Evolutionary conservation across 2,113 vertebrate genomes (phyloP), one percentile per base, ranked within the genome.

Genomic region (Hydropotes inermis): DNA sequence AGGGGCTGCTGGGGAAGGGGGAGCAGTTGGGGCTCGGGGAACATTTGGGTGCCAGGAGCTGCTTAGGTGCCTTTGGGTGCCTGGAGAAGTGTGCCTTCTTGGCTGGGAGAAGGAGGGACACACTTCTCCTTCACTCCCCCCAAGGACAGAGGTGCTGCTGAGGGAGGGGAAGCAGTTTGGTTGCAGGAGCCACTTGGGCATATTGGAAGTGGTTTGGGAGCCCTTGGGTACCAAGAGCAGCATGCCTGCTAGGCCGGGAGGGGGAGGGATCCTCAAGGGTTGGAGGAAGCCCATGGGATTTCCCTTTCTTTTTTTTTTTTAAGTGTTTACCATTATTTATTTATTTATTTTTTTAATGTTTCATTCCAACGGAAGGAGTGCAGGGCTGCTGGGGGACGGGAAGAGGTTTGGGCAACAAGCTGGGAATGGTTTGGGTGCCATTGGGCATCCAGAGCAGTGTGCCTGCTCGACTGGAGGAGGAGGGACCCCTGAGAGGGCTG

Each of bases 181-280:
- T 1, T 23, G 11, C 36, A 74, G 67, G 11, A 23, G 67, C 67
- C 36, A 39, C 39, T 74, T 39, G 11, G 67, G 36, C 36, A 74
- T 21, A 74, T 36, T 74, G 11, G 67, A 21, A 23, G 36, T 1
- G 0, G 36, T 74, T 74, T 74, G 67, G 10, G 67, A 12, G 36
- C 5, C 36, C 36, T 39, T 74, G 67, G 10, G 21, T 74, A 9
- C 36, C 67, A 74, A 36, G 36, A 74, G 21, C 21, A 74, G 36
- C 67, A 15, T 25, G 10, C 36, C 21, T 74, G 67, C 36, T 74
- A 0, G 10, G 67, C 36, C 4, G 0, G 67, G 21, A 39, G 0
- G 2, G 11, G 36, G 70, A 43, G 21, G 36, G 11, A 43, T 74
- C 70, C 70, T 43, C 70, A 74, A 39, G 67, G 5, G 21, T 74